Evolutionary conservation across 1,140 invertebrate species (phyloP), one percentile per base, ranked within the genome.

Genomic region (Bombus picipes): DNA sequence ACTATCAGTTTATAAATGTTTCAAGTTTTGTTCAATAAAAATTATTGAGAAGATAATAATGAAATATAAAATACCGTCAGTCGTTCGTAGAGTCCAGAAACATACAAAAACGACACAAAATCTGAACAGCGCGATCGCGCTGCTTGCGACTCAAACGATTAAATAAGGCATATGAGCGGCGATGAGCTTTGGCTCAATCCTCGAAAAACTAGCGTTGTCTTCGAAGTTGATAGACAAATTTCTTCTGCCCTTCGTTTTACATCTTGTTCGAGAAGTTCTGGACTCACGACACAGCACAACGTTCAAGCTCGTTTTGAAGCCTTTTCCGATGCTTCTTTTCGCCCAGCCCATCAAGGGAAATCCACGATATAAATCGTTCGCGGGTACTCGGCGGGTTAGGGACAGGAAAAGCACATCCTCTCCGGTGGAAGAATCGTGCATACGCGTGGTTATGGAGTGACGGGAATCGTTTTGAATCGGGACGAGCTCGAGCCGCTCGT

Each of bases 401-500:
- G 22, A 62, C 39, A n/a, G 81, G 57, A n/a, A 82, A 82, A 82
- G 9, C 78, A 15, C 47, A 37, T 71, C 66, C 28, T 47, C 28
- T 39, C 1, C 25, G 34, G 6, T n/a, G 65, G 22, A 25, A 22
- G 28, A 53, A 43, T 25, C 32, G 65, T 12, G n/a, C 43, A 34
- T 57, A 32, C 37, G 0, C 53, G 47, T 34, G 43, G 28, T 78
- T 62, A 68, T 68, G 71, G 43, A 68, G 37, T 34, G 59, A 62
- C 72, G 59, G 77, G 66, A 41, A 85, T 72, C 71, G 86, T 70
- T 81, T 88, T 62, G 79, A 78, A 83, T 83, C 65, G 34, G 12
- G n/a, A 28, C 34, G 76, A 75, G 47, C 47, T 53, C 18, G 47
- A 53, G 5, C 18, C 1, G 18, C 18, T 22, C 47, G 47, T 53